These are phyloP conservation scores for Plagodis pulveraria DNA, from an alignment of 2,888 invertebrate genomes.

Conservation along the genomic window DNA sequence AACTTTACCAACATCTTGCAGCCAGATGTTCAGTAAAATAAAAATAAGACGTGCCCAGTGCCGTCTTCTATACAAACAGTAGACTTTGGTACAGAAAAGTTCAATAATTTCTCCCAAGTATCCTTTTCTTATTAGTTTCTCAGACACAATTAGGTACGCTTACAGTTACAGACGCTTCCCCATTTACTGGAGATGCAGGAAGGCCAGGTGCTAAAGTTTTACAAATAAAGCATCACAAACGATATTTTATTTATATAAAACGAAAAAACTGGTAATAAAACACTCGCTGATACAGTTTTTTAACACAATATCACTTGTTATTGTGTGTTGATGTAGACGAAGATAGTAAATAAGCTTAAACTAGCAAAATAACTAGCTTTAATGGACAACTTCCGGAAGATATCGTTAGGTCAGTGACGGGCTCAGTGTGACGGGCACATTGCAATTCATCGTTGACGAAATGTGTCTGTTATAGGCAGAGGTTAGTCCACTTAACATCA, in stretches of 20 bases:
- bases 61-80: no score
- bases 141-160: conserved; percentile 45
- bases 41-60: background rate
- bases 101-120: conserved; percentile 26
- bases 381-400: no score
- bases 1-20: no score
- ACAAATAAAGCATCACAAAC: conserved; percentile 5
- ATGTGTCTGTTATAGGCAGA: no score
- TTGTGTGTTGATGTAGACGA: no score
- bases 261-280: background rate
- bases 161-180: conserved; percentile 39
- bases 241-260: background rate
- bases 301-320: no score
- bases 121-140: conserved; percentile 45
- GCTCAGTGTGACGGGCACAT: no score
- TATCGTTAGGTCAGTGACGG: no score
- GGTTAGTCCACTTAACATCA: no score
- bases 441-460: no score
- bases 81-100: conserved; percentile 1
- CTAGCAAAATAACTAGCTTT: no score
- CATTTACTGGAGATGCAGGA: conserved; percentile 36
- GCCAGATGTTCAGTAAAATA: background rate
- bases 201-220: background rate
- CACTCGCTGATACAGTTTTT: background rate
- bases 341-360: no score